Conservation (phyloP, 2,888 invertebrate species). For the Drosophila kanekoi region DNA sequence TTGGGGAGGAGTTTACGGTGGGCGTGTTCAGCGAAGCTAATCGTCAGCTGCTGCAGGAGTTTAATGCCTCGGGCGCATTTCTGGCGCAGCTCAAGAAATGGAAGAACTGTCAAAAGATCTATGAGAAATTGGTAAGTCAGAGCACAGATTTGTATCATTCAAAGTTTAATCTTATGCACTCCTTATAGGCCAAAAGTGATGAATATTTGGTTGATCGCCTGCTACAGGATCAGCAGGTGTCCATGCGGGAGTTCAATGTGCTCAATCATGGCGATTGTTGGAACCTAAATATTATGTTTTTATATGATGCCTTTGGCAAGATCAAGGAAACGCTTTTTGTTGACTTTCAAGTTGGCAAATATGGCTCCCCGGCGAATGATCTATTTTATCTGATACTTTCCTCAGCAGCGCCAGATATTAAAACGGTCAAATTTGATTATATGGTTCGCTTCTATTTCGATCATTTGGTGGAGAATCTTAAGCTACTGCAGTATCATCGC, state of each 20-base stretch:
- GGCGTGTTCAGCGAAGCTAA: constrained; percentile 75
- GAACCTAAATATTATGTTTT: constrained; percentile 83
- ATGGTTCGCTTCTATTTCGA: constrained; percentile 82
- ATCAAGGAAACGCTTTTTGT: constrained; percentile 78
- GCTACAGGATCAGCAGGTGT: constrained; percentile 65
- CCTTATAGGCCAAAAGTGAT: constrained; percentile 72
- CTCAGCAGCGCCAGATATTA: constrained; percentile 75
- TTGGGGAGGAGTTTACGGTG: constrained; percentile 70
- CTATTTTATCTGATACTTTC: constrained; percentile 77
- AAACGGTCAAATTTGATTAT: constrained; percentile 81
- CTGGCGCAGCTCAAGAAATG: constrained; percentile 79
- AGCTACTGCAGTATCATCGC: constrained; percentile 80
- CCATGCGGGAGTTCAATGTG: constrained; percentile 78
- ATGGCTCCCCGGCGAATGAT: constrained; percentile 81
- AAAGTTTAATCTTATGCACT: neutral
- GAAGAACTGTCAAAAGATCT: constrained; percentile 75
- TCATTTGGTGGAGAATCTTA: constrained; percentile 80
- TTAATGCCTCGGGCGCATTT: constrained; percentile 76
- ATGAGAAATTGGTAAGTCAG: constrained; percentile 74
- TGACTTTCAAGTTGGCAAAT: constrained; percentile 80
- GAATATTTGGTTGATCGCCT: constrained; percentile 78
- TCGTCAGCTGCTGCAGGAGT: constrained; percentile 68
- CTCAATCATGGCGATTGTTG: constrained; percentile 83
- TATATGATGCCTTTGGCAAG: constrained; percentile 81
- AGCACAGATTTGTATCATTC: no score